These are phyloP conservation scores for Orthonevra nobilis DNA, from an alignment of 2,888 invertebrate species.

Conservation along the genomic window DNA sequence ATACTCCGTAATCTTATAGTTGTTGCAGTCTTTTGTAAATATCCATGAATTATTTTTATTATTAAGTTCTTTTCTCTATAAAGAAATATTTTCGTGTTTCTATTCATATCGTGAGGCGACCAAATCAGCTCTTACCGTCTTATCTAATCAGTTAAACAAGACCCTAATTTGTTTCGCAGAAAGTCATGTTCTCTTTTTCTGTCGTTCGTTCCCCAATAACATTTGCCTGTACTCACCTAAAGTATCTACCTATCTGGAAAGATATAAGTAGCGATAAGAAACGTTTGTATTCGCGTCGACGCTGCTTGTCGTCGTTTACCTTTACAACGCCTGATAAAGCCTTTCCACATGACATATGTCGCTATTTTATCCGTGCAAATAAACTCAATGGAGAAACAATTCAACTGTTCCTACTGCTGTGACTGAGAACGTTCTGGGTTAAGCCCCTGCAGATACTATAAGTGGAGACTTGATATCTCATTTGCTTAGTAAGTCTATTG, in stretches of 20 bases:
- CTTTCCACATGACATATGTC: constrained; percentile 50
- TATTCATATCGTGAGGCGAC: too few relatives aligned
- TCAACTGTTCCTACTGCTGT: not conserved
- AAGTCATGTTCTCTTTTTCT: constrained; percentile 12
- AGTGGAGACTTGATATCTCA: constrained; percentile 11
- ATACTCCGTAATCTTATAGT: too few relatives aligned
- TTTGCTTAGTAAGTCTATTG: too few relatives aligned
- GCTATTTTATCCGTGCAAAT: constrained; percentile 47
- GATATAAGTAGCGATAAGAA: constrained; percentile 41
- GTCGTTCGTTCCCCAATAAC: constrained; percentile 4
- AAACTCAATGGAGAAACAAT: constrained; percentile 30
- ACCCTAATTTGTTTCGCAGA: constrained; percentile 9
- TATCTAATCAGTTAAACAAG: constrained; percentile 40
- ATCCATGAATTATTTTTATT: too few relatives aligned
- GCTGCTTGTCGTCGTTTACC: constrained; percentile 21
- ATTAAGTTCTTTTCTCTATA: too few relatives aligned
- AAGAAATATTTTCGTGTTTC: too few relatives aligned
- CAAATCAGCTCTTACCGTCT: too few relatives aligned
- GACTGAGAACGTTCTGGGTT: constrained; percentile 31
- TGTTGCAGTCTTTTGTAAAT: too few relatives aligned
- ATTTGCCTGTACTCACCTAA: constrained; percentile 33
- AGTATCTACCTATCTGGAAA: constrained; percentile 27
- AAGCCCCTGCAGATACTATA: constrained; percentile 6
- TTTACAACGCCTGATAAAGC: constrained; percentile 23
- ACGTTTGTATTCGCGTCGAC: too few relatives aligned